Evolutionary conservation across 2,113 vertebrate genomes (phyloP), one percentile per base, ranked within the genome.

Genomic region (Corythornis vintsioides): DNA sequence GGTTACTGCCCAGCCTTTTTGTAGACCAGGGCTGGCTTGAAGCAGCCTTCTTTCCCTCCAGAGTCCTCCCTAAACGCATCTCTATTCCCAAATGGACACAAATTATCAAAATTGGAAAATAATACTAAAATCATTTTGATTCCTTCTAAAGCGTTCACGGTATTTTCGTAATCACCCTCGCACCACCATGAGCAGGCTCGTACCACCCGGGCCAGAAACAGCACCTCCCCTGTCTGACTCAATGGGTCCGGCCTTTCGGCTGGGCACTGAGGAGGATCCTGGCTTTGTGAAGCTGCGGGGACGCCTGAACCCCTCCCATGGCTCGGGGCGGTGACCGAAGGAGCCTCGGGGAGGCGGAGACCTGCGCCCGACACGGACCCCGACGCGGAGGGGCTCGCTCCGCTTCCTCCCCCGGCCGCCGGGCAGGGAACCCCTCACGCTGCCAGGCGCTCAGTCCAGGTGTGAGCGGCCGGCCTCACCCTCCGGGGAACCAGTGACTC

Each of bases 241-340:
- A 7, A 4, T 9, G 48, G 19, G 66, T 52, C 11, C 43, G 8
- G 33, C 40, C 3, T 9, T 28, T 8, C 35, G 29, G n/a, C 28
- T 1, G 25, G 26, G 43, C 45, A 45, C 28, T 1, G 38, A 19
- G 57, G 57, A 35, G 35, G 38, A 38, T 52, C 13, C 38, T 0
- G 56, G 4, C 5, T 2, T 0, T 0, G 48, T 7, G 33, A 6
- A 10, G 43, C 33, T 5, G n/a, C 21, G 38, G 9, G 70, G 31
- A 29, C 9, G 8, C 33, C 61, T 35, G 61, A 5, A 0, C 5
- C 59, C 50, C 28, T 3, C 40, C 29, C 53, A 35, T 5, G 35
- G 0, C 1, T 2, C 0, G 31, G 33, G 57, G 60, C 1, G 10
- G n/a, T 2, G 47, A 13, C 18, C 2, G 24, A 45, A 18, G 48